Percentiles rank a stretch among this genome's conserved stretches.
phyloP scores from a whole-genome alignment of 2,113 vertebrate species.

The Paramisgurnus dabryanus region DNA sequence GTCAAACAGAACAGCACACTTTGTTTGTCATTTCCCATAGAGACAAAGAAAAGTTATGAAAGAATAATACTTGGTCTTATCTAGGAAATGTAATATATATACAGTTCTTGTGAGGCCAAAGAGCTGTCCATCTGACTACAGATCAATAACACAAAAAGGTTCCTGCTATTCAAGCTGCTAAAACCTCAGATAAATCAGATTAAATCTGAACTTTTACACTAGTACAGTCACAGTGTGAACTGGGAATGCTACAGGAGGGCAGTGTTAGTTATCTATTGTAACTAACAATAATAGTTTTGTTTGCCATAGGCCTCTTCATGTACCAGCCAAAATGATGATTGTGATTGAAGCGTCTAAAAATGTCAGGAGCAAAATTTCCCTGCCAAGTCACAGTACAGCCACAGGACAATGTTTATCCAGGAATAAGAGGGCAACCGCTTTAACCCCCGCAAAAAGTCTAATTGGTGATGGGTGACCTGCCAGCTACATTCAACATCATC shows the following conservation, averaged over 20 bases:
- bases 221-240: constrained; percentile 20
- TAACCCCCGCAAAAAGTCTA: background rate
- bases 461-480: too few species aligned
- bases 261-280: background rate
- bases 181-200: background rate
- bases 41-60: background rate
- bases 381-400: constrained; percentile 10
- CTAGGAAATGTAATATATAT: background rate
- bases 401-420: constrained; percentile 41
- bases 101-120: background rate
- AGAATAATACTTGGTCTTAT: background rate
- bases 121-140: too few species aligned
- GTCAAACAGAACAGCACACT: background rate
- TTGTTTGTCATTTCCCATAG: background rate
- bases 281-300: constrained; percentile 7
- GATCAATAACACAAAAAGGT: background rate
- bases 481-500: constrained; percentile 2
- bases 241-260: background rate
- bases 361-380: constrained; percentile 36
- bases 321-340: background rate
- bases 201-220: background rate
- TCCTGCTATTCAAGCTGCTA: background rate
- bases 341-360: constrained; percentile 53
- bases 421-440: background rate
- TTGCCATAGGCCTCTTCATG: constrained; percentile 38